These are phyloP conservation scores for Gouania willdenowi DNA, from an alignment of 2,797 vertebrate species.

Conservation along the genomic window DNA sequence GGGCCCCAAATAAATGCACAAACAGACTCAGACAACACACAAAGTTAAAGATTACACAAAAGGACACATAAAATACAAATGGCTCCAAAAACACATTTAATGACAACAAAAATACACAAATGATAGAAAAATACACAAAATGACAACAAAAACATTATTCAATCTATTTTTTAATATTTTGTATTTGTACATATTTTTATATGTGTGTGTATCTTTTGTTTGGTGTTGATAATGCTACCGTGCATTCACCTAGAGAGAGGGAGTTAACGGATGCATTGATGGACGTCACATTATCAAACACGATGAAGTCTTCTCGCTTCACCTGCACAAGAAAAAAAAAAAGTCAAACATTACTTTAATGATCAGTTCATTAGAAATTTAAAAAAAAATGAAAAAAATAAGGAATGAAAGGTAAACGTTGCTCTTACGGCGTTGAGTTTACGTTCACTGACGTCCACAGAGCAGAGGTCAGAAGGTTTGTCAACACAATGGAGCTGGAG, in stretches of 20 bases:
- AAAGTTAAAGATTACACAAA: not conserved
- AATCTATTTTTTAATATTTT: too few relatives aligned
- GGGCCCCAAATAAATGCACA: too few relatives aligned
- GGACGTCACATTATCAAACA: conserved; percentile 64
- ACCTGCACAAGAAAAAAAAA: conserved; percentile 43
- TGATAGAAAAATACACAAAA: too few relatives aligned
- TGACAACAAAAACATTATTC: too few relatives aligned
- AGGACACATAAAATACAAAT: too few relatives aligned
- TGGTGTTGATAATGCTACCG: not conserved
- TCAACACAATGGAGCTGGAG: conserved; percentile 62
- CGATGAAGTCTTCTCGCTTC: conserved; percentile 53
- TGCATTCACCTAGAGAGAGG: conserved; percentile 65
- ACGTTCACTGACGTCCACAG: conserved; percentile 62
- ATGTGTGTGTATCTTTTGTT: not conserved
- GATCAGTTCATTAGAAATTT: not conserved
- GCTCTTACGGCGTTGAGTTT: conserved; percentile 61
- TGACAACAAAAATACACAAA: too few relatives aligned
- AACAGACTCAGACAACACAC: too few relatives aligned
- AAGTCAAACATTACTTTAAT: not conserved
- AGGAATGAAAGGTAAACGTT: too few relatives aligned
- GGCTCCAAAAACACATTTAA: too few relatives aligned
- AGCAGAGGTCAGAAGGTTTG: conserved; percentile 65
- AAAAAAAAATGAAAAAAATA: not conserved
- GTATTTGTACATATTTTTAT: too few relatives aligned
- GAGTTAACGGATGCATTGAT: conserved; percentile 68